Evolutionary conservation across 2,113 vertebrate genomes (phyloP), one percentile per base, ranked within the genome.

Genomic region (Podarcis raffonei): DNA sequence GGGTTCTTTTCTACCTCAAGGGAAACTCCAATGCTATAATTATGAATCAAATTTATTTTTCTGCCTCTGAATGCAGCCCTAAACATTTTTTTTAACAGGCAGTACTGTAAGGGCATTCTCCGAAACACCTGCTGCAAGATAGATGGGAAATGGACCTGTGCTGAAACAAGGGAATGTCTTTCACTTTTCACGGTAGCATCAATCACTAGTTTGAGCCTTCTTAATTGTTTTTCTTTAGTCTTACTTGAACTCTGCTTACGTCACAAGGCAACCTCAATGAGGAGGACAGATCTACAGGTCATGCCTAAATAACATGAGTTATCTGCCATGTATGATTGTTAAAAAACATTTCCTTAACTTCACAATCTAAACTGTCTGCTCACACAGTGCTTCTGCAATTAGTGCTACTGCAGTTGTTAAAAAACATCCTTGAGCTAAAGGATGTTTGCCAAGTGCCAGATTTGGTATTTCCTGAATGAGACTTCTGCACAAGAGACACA

Each of bases 21-120:
- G 94, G 35, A 18, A 78, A 7, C 81, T 86, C 22, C 77, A 27
- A 89, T 59, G 72, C 48, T 42, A 74, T 27, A 37, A 39, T 27
- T 39, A n/a, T 30, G 6, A 66, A 39, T 85, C 53, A 72, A 23
- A 30, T 68, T 88, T 89, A 77, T 87, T 20, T 87, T 81, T 76
- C 62, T 75, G 66, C 59, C 48, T 83, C 84, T 87, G 75, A 80
- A 83, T 90, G 23, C 6, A 89, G 90, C 83, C 81, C 27, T 84
- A 92, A 89, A 69, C 59, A 59, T 6, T 62, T 32, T 32, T 80
- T 75, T 53, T 48, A 79, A 59, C 53, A 80, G 78, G 77, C 42
- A 30, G 12, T 53, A 13, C 30, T 62, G 79, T 35, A 35, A 53
- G 48, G 48, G 9, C 48, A 53, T 53, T 53, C 48, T 20, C 9